These are phyloP conservation scores for Paelopatides confundens DNA, from an alignment of 53 echinoderm and acorn worm species.

Conservation along the genomic window DNA sequence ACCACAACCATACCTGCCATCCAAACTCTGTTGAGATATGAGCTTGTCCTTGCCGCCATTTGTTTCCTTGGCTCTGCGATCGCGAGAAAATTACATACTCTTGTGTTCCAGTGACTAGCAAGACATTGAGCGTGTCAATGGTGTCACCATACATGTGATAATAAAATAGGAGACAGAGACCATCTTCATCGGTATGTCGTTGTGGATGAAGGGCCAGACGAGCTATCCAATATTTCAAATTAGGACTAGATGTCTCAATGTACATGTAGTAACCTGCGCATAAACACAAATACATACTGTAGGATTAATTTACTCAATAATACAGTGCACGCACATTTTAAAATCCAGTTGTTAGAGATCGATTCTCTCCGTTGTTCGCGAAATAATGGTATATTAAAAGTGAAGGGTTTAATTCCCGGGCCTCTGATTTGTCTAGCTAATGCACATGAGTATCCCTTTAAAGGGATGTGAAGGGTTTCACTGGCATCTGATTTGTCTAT, in stretches of 20 bases:
- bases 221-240: slow-evolving; percentile 29
- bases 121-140: slow-evolving; percentile 77
- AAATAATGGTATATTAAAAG: no score
- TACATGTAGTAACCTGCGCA: slow-evolving; percentile 77
- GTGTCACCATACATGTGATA: slow-evolving; percentile 96
- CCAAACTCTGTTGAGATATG: background rate
- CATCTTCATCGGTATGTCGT: slow-evolving; percentile 41
- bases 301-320: no score
- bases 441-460: no score
- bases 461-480: no score
- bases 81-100: slow-evolving; percentile 63
- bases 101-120: background rate
- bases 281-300: no score
- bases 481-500: no score
- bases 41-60: slow-evolving; percentile 55
- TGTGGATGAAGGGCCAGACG: slow-evolving; percentile 70
- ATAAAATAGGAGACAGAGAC: slow-evolving; percentile 84
- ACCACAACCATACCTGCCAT: slow-evolving; percentile 25
- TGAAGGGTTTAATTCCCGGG: no score
- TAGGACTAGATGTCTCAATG: slow-evolving; percentile 62
- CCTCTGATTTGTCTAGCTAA: no score
- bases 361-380: no score
- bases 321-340: no score
- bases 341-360: no score
- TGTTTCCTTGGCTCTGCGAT: slow-evolving; percentile 73